Percentiles rank a stretch among this genome's conserved stretches.
Evolutionary conservation across 2,113 vertebrate genomes (phyloP).

Genomic region (Mugil cephalus): DNA sequence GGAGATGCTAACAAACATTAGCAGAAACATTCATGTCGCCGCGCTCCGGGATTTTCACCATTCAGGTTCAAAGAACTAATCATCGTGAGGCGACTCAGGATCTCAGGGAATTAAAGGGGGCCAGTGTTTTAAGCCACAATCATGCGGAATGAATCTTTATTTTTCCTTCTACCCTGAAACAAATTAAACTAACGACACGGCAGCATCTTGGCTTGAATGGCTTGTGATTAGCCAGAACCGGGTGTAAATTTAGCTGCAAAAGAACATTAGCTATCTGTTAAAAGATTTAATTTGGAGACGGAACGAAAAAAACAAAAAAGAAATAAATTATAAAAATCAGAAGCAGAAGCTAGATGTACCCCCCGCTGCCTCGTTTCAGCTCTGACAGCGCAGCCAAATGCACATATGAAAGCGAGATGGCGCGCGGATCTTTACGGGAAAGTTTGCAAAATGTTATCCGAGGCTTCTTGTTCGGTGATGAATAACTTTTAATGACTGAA

Average conservation of each 20-base stretch:
- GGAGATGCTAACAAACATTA: not conserved
- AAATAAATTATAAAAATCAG: not conserved
- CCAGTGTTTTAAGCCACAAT: not conserved
- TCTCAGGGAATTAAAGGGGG: not conserved
- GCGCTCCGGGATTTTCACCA: not conserved
- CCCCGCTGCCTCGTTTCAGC: conserved; percentile 21
- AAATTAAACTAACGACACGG: not conserved
- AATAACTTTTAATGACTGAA: conserved; percentile 7
- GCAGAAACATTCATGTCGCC: not conserved
- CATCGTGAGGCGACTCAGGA: not conserved
- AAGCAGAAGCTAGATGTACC: conserved; percentile 33
- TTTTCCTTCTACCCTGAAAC: not conserved
- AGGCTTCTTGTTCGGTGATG: not conserved
- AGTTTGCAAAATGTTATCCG: conserved; percentile 12
- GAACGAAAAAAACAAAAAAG: not conserved
- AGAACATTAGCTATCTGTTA: conserved; percentile 23
- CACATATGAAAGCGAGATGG: not conserved
- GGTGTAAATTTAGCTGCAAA: conserved; percentile 40
- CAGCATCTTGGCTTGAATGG: conserved; percentile 30
- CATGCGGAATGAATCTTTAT: not conserved
- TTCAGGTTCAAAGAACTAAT: not conserved
- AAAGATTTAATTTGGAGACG: conserved; percentile 33
- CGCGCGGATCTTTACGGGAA: not conserved
- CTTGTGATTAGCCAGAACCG: conserved; percentile 28
- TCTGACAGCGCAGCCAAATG: conserved; percentile 19